These are phyloP conservation scores for Cryptotermes secundus DNA, from an alignment of 1,140 invertebrate genomes.

Conservation along the genomic window DNA sequence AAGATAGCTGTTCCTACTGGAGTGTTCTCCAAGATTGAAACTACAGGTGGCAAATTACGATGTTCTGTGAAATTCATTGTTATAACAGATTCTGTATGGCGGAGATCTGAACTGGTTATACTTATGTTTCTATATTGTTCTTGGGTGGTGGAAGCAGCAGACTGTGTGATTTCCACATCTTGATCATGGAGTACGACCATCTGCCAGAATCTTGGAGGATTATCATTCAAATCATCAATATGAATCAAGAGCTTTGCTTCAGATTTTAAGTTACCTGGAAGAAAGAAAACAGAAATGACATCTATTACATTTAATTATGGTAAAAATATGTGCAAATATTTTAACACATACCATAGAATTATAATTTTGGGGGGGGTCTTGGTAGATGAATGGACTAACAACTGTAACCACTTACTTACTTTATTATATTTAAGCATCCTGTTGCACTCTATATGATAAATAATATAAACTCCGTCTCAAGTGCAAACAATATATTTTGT, in stretches of 20 bases:
- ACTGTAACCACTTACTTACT: too few relatives aligned
- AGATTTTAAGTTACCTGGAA: conserved; percentile 65
- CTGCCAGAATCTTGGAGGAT: conserved; percentile 68
- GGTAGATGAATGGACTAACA: too few relatives aligned
- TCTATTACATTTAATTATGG: too few relatives aligned
- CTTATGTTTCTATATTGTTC: not conserved
- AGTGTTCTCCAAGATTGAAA: conserved; percentile 75
- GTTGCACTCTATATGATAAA: too few relatives aligned
- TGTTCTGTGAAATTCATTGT: not conserved
- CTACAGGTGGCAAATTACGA: conserved; percentile 52
- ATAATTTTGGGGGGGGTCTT: too few relatives aligned
- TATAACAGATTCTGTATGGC: not conserved
- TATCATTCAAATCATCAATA: conserved; percentile 82
- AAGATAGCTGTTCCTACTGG: conserved; percentile 72
- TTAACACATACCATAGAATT: too few relatives aligned
- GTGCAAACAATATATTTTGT: too few relatives aligned
- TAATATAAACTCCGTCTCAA: too few relatives aligned
- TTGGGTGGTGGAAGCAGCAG: not conserved
- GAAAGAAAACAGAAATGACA: not conserved
- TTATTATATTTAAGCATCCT: too few relatives aligned
- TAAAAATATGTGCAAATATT: too few relatives aligned
- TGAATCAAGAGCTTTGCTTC: conserved; percentile 68
- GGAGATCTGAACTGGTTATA: not conserved
- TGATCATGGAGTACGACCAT: conserved; percentile 65
- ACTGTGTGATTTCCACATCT: conserved; percentile 59